These are phyloP conservation scores for Meandrusa payeni DNA, from an alignment of 2,888 invertebrate species.

Conservation along the genomic window DNA sequence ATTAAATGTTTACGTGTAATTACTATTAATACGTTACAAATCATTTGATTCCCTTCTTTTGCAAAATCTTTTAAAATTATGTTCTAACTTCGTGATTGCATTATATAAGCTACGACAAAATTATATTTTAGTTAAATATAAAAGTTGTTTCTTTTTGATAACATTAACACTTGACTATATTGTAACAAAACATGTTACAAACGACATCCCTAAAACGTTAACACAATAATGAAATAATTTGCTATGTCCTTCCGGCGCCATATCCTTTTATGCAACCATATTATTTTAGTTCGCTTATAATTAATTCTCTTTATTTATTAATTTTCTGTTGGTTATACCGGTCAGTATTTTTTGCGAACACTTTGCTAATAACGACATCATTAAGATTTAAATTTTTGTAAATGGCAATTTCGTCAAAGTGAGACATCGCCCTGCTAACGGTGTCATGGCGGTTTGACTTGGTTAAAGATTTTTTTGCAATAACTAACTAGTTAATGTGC, in stretches of 20 bases:
- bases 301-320: constrained; percentile 6
- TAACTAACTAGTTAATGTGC: constrained; percentile 77
- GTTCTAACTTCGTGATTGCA: no score
- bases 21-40: no score
- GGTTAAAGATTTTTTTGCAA: constrained; percentile 77
- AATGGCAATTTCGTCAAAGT: constrained; percentile 65
- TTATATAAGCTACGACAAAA: no score
- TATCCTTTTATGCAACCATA: constrained; percentile 7
- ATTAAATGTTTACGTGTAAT: no score
- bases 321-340: not conserved
- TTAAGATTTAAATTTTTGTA: constrained; percentile 11
- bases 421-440: constrained; percentile 81
- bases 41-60: no score
- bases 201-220: constrained; percentile 1
- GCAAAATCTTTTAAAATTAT: no score
- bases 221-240: constrained; percentile 16
- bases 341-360: not conserved
- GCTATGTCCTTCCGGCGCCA: constrained; percentile 17
- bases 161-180: no score
- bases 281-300: constrained; percentile 2
- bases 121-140: no score
- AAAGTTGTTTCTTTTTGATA: no score
- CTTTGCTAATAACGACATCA: constrained; percentile 11
- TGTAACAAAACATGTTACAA: no score
- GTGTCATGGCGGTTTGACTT: constrained; percentile 82